Evolutionary conservation across 2,888 invertebrate species (phyloP).

Genomic region (Saturnia japonica): DNA sequence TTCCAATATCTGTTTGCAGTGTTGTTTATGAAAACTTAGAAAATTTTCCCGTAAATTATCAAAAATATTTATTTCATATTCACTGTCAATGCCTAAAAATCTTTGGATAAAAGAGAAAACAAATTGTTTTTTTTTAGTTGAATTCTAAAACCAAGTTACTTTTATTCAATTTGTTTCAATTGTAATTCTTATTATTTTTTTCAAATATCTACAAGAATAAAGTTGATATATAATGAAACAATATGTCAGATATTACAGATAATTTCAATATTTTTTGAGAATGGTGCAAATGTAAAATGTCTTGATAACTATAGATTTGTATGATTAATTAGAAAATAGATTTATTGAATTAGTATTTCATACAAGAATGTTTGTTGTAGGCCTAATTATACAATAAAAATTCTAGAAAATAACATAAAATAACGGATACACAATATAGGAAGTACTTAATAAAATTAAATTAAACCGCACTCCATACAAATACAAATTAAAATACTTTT

Average conservation of each 20-base stretch:
- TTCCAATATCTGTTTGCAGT: background rate
- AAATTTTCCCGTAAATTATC: background rate
- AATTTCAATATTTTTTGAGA: slow-evolving; percentile 17
- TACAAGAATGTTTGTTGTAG: slow-evolving; percentile 18
- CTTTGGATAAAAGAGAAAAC: background rate
- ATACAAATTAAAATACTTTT: background rate
- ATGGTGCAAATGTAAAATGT: slow-evolving; percentile 12
- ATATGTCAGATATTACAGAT: slow-evolving; percentile 20
- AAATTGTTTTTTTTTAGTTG: too few species aligned
- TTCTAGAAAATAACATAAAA: slow-evolving; percentile 15
- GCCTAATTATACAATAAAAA: slow-evolving; percentile 16
- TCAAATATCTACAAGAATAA: background rate
- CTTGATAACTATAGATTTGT: slow-evolving; percentile 2
- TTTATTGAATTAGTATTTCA: slow-evolving; percentile 1
- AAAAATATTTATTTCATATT: background rate
- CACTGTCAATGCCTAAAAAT: background rate
- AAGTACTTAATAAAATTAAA: background rate
- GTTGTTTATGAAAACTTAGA: background rate
- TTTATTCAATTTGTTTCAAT: too few species aligned
- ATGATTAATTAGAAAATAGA: slow-evolving; percentile 7
- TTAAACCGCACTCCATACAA: background rate
- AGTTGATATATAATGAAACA: background rate
- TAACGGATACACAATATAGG: background rate
- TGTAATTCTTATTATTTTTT: background rate
- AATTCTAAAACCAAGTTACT: too few species aligned